Evolutionary conservation across 2,113 vertebrate species (phyloP).

Genomic region (Ciconia maguari): DNA sequence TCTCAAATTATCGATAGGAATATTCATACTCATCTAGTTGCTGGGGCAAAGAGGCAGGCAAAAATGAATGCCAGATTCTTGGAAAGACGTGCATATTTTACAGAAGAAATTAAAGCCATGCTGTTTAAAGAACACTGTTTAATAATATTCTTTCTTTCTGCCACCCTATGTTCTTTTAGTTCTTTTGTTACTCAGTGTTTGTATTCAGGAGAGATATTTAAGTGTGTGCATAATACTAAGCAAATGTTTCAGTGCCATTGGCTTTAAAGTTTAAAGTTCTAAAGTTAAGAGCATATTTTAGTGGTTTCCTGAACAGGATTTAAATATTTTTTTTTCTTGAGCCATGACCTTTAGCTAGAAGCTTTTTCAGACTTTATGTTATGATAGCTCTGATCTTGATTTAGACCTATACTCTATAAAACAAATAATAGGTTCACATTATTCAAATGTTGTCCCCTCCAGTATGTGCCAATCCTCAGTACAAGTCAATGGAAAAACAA

Average conservation of each 20-base stretch:
- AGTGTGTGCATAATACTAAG: slow-evolving; percentile 34
- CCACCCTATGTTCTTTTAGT: slow-evolving; percentile 11
- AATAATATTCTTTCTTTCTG: slow-evolving; percentile 55
- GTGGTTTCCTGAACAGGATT: slow-evolving; percentile 46
- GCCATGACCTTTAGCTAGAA: neutral
- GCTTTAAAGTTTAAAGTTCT: slow-evolving; percentile 51
- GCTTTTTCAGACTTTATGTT: neutral
- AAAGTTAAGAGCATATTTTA: slow-evolving; percentile 58
- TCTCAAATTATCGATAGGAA: slow-evolving; percentile 32
- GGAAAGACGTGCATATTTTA: slow-evolving; percentile 65
- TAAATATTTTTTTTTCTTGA: neutral
- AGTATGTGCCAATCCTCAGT: neutral
- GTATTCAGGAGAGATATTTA: neutral
- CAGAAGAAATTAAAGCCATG: slow-evolving; percentile 58
- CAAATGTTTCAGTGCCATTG: slow-evolving; percentile 47
- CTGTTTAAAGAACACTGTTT: slow-evolving; percentile 36
- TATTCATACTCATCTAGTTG: slow-evolving; percentile 38
- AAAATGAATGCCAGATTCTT: slow-evolving; percentile 71
- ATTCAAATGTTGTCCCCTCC: neutral
- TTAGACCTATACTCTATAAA: neutral
- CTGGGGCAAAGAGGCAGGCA: slow-evolving; percentile 45
- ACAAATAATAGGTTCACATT: neutral
- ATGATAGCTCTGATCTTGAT: neutral
- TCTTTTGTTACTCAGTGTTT: slow-evolving; percentile 23
- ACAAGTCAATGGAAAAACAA: neutral